Conservation (phyloP, 2,797 vertebrate species). For the Lycodopsis pacificus region DNA sequence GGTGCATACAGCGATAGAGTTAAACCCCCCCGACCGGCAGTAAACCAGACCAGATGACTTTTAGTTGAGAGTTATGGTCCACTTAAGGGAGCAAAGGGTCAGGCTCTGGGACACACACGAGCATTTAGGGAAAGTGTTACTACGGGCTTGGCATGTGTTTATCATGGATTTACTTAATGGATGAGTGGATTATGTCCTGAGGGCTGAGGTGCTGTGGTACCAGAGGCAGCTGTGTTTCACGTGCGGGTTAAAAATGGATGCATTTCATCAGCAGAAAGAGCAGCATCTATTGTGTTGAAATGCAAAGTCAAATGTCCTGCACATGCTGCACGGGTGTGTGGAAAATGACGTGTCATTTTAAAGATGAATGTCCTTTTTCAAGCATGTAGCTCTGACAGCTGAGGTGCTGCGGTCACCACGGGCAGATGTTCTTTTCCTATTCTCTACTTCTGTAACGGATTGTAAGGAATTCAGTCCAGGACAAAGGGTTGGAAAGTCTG, state of each 20-base stretch:
- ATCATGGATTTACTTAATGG: slow-evolving; percentile 64
- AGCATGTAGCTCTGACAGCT: slow-evolving; percentile 18
- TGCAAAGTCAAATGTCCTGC: background rate
- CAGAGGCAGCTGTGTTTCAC: slow-evolving; percentile 51
- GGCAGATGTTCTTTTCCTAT: slow-evolving; percentile 20
- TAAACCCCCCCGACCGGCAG: slow-evolving; percentile 32
- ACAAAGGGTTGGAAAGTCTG: no score
- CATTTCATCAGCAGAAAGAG: background rate
- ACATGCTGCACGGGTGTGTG: background rate
- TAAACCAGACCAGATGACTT: slow-evolving; percentile 63
- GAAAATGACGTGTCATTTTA: background rate
- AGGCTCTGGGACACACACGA: slow-evolving; percentile 46
- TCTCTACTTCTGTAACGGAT: background rate
- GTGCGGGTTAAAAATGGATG: background rate
- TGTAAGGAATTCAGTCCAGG: no score
- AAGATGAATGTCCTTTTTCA: slow-evolving; percentile 6
- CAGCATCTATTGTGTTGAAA: slow-evolving; percentile 11
- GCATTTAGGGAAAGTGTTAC: slow-evolving; percentile 67
- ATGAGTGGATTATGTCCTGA: slow-evolving; percentile 62
- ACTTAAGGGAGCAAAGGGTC: slow-evolving; percentile 72
- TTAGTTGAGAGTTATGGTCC: slow-evolving; percentile 71
- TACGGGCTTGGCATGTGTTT: slow-evolving; percentile 66
- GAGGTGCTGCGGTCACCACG: slow-evolving; percentile 19
- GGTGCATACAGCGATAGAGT: slow-evolving; percentile 29
- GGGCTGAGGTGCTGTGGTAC: slow-evolving; percentile 49